Evolutionary conservation across 1,140 invertebrate genomes (phyloP), one percentile per base, ranked within the genome.

Genomic region (Lepidurus apus): DNA sequence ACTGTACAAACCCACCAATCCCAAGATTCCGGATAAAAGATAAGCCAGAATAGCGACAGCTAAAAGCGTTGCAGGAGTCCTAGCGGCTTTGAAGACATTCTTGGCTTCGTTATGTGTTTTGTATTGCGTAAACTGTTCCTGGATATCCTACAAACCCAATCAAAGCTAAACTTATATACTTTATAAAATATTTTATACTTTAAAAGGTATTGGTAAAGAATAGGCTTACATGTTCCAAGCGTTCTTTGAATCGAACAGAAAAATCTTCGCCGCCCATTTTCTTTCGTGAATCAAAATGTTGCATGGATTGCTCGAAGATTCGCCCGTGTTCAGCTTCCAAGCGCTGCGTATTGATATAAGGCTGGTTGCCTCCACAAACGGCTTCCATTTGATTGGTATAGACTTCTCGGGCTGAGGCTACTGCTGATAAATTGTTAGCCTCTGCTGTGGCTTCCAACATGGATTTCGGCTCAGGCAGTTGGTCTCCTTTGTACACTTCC

Each of bases 401-500:
- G 80, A 92, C 87, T 82, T 98, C 95, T 84, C 96, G 97, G 24
- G 97, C 95, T 82, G 92, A 93, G 8, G 96, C 94, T 42, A 99
- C 95, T 13, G 97, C 97, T 47, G 92, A 90, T 80, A 99, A 87
- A 87, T 99, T 99, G 85, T 99, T 99, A 1, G 97, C 97, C 88
- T 99, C 97, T 0, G 97, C 96, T 26, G 97, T 99, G 74, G 97
- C 97, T 93, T 95, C 92, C 80, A 99, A 89, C 95, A 99, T 98
- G 78, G 96, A 97, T 87, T 99, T 99, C 7, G 98, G 98, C 87
- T 99, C 97, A 0, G 98, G 98, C 78, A 99, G 86, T 83, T 98
- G 95, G 85, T 98, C 95, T 34, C 96, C 96, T 85, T 95, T 93
- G 86, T 97, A 99, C 80, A 99, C 96, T 85, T 93, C 93, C 85